Percentiles rank a stretch among this genome's conserved stretches.
Conservation (phyloP, 2,888 invertebrate genomes). For the Napeogenes inachia region DNA sequence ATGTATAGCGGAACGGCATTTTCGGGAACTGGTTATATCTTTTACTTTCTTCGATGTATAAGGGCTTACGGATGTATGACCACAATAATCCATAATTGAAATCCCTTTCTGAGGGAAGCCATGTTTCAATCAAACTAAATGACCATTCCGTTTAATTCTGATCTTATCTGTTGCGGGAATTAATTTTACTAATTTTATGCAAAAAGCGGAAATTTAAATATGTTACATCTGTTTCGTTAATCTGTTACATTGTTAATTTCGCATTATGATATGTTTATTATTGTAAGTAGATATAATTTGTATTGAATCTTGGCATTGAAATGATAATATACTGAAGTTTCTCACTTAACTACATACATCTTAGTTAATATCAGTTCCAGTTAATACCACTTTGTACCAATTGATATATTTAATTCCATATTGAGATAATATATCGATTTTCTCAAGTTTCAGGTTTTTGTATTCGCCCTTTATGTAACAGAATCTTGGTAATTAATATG, state of each 20-base stretch:
- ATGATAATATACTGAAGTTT: slow-evolving; percentile 10
- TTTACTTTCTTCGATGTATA: slow-evolving; percentile 31
- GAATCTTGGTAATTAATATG: not conserved
- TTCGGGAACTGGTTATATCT: slow-evolving; percentile 26
- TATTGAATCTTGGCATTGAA: not conserved
- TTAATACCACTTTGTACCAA: slow-evolving; percentile 6
- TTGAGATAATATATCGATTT: no score
- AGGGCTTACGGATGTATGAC: slow-evolving; percentile 14
- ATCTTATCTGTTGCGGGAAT: no score
- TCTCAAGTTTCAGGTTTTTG: no score
- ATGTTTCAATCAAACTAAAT: slow-evolving; percentile 10
- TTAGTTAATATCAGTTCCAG: slow-evolving; percentile 1
- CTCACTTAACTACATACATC: slow-evolving; percentile 18
- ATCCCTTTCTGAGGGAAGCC: slow-evolving; percentile 18
- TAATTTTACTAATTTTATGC: no score
- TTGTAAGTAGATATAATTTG: not conserved
- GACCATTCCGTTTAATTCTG: slow-evolving; percentile 1
- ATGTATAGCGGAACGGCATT: slow-evolving; percentile 27
- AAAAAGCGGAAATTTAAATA: no score
- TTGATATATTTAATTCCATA: not conserved
- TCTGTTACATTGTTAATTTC: no score
- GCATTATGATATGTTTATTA: not conserved
- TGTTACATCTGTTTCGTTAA: no score
- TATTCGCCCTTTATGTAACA: no score
- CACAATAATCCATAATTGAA: slow-evolving; percentile 13